Conservation (phyloP, 2,113 vertebrate species). For the Leptodactylus fuscus region DNA sequence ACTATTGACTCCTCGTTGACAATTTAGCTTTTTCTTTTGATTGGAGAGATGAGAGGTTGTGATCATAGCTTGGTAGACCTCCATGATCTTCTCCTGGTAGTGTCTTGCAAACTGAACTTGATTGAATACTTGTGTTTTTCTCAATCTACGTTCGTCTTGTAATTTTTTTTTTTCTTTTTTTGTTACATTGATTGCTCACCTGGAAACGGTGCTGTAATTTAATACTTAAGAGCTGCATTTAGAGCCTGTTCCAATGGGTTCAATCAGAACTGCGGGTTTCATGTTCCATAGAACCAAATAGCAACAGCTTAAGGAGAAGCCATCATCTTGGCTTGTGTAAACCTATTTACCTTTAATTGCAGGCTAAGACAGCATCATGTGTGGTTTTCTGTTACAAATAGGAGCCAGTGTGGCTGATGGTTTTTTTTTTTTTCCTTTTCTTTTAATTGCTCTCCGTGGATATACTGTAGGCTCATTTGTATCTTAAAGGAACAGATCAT, state of each 20-base stretch:
- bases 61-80: conserved; percentile 6
- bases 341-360: conserved; percentile 48
- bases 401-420: conserved; percentile 30
- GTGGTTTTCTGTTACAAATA: conserved; percentile 32
- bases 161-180: conserved; percentile 9
- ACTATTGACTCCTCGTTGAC: conserved; percentile 16
- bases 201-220: conserved; percentile 32
- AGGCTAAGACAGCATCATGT: conserved; percentile 35
- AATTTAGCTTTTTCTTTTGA: too few relatives aligned
- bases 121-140: conserved; percentile 33
- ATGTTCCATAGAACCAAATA: conserved; percentile 16
- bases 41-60: neutral
- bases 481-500: neutral
- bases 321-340: conserved; percentile 21
- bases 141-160: neutral
- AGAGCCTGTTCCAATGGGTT: conserved; percentile 13
- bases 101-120: conserved; percentile 9
- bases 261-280: conserved; percentile 31
- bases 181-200: conserved; percentile 38
- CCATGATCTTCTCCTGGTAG: neutral
- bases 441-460: conserved; percentile 9
- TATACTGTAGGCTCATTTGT: neutral
- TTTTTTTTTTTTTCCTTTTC: neutral
- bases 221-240: conserved; percentile 33
- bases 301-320: conserved; percentile 35